Evolutionary conservation across 2,113 vertebrate genomes (phyloP).

Genomic region (Hippocampus barbouri): DNA sequence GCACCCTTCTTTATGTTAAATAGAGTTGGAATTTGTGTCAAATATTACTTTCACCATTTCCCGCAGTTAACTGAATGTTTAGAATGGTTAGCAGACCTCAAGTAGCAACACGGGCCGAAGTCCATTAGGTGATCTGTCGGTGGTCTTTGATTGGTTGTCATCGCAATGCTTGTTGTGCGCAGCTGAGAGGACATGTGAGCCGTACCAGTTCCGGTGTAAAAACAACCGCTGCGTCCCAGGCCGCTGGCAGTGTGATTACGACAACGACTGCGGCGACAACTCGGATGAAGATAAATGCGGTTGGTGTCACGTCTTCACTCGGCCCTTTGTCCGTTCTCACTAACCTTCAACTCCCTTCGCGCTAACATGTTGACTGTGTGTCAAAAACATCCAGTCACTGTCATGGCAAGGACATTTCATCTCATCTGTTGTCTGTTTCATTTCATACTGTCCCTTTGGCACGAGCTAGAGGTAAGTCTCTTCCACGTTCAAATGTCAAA

Average conservation of each 20-base stretch:
- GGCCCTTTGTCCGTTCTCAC: slow-evolving; percentile 8
- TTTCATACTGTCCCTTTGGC: slow-evolving; percentile 88
- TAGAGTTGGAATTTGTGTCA: too few species aligned
- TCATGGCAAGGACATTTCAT: slow-evolving; percentile 74
- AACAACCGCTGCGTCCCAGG: slow-evolving; percentile 97
- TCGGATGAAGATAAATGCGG: slow-evolving; percentile 96
- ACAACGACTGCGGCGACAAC: slow-evolving; percentile 94
- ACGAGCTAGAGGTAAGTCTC: slow-evolving; percentile 88
- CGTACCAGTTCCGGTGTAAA: slow-evolving; percentile 97
- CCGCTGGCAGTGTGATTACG: slow-evolving; percentile 94
- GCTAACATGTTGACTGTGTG: slow-evolving; percentile 10
- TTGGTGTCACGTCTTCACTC: slow-evolving; percentile 60
- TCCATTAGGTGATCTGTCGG: not conserved
- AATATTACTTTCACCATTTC: too few species aligned
- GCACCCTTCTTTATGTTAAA: too few species aligned
- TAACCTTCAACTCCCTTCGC: not conserved
- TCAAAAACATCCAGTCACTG: not conserved
- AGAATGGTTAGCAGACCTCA: too few species aligned
- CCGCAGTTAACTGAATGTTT: too few species aligned
- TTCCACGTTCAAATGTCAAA: slow-evolving; percentile 1
- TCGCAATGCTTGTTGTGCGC: slow-evolving; percentile 8
- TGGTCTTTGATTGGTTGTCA: not conserved
- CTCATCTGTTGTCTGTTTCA: slow-evolving; percentile 89
- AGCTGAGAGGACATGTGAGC: slow-evolving; percentile 95
- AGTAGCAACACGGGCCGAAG: too few species aligned